Base-by-base conservation (phyloP, 2,113 vertebrate species). In the Pseudorasbora parva region DNA sequence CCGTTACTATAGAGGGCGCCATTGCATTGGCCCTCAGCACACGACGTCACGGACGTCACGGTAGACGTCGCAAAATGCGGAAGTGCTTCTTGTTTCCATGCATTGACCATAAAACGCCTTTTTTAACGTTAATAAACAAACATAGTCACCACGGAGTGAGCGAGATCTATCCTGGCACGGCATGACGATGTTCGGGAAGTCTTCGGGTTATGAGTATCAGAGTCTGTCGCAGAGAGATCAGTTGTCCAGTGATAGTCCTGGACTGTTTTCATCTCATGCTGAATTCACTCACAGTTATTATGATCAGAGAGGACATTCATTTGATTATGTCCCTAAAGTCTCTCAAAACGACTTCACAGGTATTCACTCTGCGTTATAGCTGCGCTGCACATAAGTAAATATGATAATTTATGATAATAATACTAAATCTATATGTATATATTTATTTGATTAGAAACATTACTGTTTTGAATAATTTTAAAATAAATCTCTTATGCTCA, bases 151-250 rank as follows among this genome's bases (percentile, higher is more conserved):
- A 47, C 8, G 15, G 11, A 79, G 2, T 4, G 3, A 23, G 23
- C 19, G 30, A 54, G 51, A 21, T 23, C 8, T 84, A 25, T 19
- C 14, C 41, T 21, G 17, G 5, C 10, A 47, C 23, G 8, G 37
- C 76, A 3, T 64, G 25, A 83, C 45, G 47, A 96, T 96, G 95
- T 95, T 96, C 25, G 80, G 87, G 59, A 89, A 62, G 7, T 83
- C 93, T 8, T 88, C 90, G 0, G 92, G 90, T 7, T 94, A 93
- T 51, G 88, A 90, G 4, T 97, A 97, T 72, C 87, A 93, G 49
- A 92, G 89, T n/a, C 91, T 97, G 33, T 91, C 94, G 3, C 88
- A 95, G 83, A 93, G 91, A 72, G 95, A 96, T 27, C 14, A 90
- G 11, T 85, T 47, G 23, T 81, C 51, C 84, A 89, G 93, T 89